Conservation (phyloP, 1,140 invertebrate genomes). For the Eufriesea mexicana region DNA sequence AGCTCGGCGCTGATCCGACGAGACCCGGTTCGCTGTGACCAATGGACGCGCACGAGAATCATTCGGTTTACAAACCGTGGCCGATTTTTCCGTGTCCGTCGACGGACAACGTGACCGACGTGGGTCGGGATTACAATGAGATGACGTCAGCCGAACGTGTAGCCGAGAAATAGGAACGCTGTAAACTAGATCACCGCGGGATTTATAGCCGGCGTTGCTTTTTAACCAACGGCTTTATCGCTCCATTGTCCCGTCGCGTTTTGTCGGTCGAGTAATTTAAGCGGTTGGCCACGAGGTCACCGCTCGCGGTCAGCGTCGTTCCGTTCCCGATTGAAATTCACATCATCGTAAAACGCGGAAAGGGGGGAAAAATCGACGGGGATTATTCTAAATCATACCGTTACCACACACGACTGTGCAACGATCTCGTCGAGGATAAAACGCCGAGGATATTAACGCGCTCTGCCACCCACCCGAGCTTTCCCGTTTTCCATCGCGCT, state of each 20-base stretch:
- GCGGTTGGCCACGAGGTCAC: slow-evolving; percentile 41
- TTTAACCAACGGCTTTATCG: slow-evolving; percentile 68
- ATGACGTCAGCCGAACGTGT: slow-evolving; percentile 50
- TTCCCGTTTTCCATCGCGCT: neutral
- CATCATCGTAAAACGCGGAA: slow-evolving; percentile 20
- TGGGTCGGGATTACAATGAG: slow-evolving; percentile 58
- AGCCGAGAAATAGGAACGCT: slow-evolving; percentile 47
- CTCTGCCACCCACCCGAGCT: no score
- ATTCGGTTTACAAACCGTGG: neutral
- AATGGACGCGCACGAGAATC: neutral
- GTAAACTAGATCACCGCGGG: slow-evolving; percentile 66
- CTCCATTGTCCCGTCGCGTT: slow-evolving; percentile 66
- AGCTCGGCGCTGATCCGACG: no score
- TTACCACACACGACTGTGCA: neutral
- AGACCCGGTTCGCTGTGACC: neutral
- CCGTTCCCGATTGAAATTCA: slow-evolving; percentile 35
- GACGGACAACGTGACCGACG: slow-evolving; percentile 45
- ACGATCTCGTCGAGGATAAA: neutral
- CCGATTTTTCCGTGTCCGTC: slow-evolving; percentile 19
- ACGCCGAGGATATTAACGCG: no score
- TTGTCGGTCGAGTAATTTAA: slow-evolving; percentile 63
- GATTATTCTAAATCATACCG: neutral
- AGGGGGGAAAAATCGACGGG: neutral
- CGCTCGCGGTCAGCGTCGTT: slow-evolving; percentile 26
- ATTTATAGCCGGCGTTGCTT: slow-evolving; percentile 59